Conservation (phyloP, 2,113 vertebrate genomes). For the Ceyx melanurus region DNA sequence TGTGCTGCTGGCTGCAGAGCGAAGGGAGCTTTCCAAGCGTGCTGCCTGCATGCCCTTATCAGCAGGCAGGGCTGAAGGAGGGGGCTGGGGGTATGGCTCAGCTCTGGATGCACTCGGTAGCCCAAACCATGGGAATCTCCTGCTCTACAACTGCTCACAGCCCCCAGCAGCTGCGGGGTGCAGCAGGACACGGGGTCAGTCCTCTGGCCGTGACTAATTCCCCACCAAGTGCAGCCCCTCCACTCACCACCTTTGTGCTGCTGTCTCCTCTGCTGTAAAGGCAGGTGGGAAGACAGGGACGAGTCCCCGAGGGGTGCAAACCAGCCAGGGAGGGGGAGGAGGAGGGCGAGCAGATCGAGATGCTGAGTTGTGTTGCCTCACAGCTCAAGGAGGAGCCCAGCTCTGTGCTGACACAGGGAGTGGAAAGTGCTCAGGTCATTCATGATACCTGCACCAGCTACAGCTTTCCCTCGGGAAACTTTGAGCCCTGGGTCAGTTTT, state of each 20-base stretch:
- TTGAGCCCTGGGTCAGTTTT: neutral
- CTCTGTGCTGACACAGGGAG: neutral
- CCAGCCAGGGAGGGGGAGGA: neutral
- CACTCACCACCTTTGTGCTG: neutral
- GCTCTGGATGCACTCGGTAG: neutral
- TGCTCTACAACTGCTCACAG: slow-evolving; percentile 34
- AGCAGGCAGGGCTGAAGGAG: neutral
- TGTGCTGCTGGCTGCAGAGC: neutral
- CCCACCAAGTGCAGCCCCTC: neutral
- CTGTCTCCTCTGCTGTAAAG: neutral
- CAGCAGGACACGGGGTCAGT: neutral
- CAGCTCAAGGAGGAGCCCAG: accelerated
- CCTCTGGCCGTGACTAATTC: neutral
- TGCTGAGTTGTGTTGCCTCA: neutral
- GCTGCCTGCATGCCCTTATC: neutral
- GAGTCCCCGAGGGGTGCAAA: accelerated
- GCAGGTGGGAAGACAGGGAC: slow-evolving; percentile 29
- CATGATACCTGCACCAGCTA: accelerated
- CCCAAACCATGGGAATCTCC: slow-evolving; percentile 52
- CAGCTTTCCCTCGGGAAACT: neutral
- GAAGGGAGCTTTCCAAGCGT: neutral
- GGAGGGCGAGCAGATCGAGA: neutral
- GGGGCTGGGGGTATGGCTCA: accelerated
- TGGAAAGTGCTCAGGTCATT: neutral
- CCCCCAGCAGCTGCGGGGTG: neutral